phyloP scores from a whole-genome alignment of 2,797 vertebrate species.

The Calcarius lapponicus region DNA sequence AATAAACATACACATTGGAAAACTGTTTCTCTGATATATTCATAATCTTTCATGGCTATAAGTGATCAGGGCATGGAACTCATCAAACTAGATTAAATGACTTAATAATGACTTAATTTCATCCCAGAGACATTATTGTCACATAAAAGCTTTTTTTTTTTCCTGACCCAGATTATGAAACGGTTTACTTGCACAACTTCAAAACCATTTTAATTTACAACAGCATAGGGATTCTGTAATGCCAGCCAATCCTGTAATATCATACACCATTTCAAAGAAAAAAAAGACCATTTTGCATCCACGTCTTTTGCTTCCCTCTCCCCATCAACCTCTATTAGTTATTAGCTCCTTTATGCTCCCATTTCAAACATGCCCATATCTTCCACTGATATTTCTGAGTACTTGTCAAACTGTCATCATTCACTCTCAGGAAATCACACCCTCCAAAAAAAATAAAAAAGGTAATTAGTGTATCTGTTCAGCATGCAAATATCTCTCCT shows the following conservation, averaged over 20 bases:
- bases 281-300: neutral
- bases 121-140: neutral
- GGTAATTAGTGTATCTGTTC: neutral
- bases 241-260: neutral
- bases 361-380: constrained; percentile 5
- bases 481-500: neutral
- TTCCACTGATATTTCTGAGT: neutral
- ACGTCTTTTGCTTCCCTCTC: neutral
- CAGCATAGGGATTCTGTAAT: neutral
- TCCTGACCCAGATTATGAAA: neutral
- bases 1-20: neutral
- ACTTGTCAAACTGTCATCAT: neutral
- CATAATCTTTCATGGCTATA: constrained; percentile 18
- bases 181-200: neutral
- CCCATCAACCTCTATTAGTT: neutral
- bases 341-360: neutral
- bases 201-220: constrained; percentile 20
- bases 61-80: neutral
- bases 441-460: neutral
- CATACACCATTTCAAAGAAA: neutral
- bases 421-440: neutral
- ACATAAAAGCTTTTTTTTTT: constrained; percentile 34
- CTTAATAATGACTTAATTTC: constrained; percentile 25
- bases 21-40: neutral
- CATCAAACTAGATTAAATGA: constrained; percentile 20